Conservation (phyloP, 2,888 invertebrate genomes). For the Diadromus collaris region DNA sequence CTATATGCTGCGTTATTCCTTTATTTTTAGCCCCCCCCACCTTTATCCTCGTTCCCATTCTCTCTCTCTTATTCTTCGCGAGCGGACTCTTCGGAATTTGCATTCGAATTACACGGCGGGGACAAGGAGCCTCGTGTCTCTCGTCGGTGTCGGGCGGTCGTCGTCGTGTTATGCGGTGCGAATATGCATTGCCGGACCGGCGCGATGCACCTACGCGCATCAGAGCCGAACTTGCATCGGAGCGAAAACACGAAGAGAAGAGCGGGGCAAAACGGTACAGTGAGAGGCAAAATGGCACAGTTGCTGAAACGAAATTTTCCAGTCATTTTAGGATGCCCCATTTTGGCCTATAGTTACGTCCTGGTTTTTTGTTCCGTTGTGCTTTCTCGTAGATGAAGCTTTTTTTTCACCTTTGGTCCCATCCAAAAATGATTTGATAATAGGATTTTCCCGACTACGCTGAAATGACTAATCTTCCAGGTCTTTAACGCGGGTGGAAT, state of each 20-base stretch:
- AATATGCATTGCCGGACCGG: constrained; percentile 62
- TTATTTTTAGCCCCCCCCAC: constrained; percentile 32
- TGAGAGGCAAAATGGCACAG: too few species aligned
- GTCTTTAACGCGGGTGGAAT: too few species aligned
- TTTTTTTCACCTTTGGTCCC: too few species aligned
- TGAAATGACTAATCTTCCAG: too few species aligned
- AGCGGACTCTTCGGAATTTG: constrained; percentile 40
- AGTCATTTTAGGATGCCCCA: too few species aligned
- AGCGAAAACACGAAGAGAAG: neutral
- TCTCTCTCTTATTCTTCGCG: constrained; percentile 27
- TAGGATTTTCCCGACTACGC: too few species aligned
- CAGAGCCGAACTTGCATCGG: constrained; percentile 22
- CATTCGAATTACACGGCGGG: constrained; percentile 59
- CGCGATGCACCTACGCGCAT: constrained; percentile 69
- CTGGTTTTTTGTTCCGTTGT: too few species aligned
- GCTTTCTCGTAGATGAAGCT: too few species aligned
- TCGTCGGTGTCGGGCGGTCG: constrained; percentile 3
- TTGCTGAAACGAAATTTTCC: too few species aligned
- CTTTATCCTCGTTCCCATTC: neutral
- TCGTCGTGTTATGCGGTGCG: constrained; percentile 36
- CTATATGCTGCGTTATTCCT: constrained; percentile 29
- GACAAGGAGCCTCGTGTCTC: constrained; percentile 45
- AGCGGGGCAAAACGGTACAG: too few species aligned
- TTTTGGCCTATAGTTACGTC: too few species aligned
- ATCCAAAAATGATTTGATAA: too few species aligned